phyloP scores from a whole-genome alignment of 2,888 invertebrate genomes.

The Kuschelorhynchus macadamiae region DNA sequence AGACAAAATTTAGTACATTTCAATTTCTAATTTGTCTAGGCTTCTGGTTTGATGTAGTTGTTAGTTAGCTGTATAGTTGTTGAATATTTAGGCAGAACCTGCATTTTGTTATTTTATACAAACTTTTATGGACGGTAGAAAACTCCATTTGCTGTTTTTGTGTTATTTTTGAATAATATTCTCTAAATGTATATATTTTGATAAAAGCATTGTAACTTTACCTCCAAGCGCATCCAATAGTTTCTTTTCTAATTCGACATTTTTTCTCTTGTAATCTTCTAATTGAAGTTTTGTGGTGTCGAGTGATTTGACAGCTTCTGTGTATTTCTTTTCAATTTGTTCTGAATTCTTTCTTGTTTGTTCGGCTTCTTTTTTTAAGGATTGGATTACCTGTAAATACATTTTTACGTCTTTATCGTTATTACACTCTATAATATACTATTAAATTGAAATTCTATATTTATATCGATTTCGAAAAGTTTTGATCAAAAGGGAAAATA shows the following conservation, averaged over 20 bases:
- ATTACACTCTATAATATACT: too few relatives aligned
- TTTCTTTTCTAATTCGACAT: slow-evolving; percentile 83
- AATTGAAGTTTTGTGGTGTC: slow-evolving; percentile 82
- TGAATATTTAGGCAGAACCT: too few relatives aligned
- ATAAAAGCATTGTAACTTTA: slow-evolving; percentile 30
- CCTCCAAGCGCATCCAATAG: slow-evolving; percentile 75
- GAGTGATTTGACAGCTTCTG: slow-evolving; percentile 81
- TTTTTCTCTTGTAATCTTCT: slow-evolving; percentile 85
- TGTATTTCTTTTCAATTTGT: slow-evolving; percentile 85
- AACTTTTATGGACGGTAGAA: too few relatives aligned
- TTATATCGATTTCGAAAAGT: too few relatives aligned
- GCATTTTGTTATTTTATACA: too few relatives aligned
- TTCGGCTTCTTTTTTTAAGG: slow-evolving; percentile 81
- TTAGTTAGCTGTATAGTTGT: too few relatives aligned
- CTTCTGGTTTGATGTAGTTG: too few relatives aligned
- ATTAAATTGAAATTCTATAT: too few relatives aligned
- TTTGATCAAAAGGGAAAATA: too few relatives aligned
- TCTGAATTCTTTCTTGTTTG: slow-evolving; percentile 85
- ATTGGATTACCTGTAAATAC: slow-evolving; percentile 71
- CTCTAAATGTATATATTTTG: too few relatives aligned
- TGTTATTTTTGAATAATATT: too few relatives aligned
- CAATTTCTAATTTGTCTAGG: not conserved
- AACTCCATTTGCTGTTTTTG: too few relatives aligned
- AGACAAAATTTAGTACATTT: not conserved
- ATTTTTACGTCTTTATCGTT: not conserved